These are phyloP conservation scores for Akabosia matsudoensis DNA, from an alignment of 1,140 invertebrate genomes.

Conservation along the genomic window DNA sequence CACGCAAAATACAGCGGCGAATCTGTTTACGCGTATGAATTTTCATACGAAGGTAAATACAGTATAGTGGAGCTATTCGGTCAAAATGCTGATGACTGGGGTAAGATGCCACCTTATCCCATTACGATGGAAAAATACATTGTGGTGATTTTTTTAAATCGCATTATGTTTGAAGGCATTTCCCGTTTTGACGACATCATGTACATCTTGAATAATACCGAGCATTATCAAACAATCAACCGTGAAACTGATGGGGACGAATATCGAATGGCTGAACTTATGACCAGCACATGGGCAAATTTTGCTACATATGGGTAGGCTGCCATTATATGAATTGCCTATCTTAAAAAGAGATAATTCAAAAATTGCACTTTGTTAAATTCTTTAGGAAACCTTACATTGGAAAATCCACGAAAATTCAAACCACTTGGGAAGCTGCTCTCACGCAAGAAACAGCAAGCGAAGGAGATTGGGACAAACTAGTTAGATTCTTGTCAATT, in stretches of 20 bases:
- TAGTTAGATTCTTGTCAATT: background rate
- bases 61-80: constrained; percentile 35
- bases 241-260: constrained; percentile 25
- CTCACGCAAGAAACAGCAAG: background rate
- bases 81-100: constrained; percentile 44
- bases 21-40: constrained; percentile 36
- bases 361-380: background rate
- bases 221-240: constrained; percentile 30
- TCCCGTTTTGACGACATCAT: constrained; percentile 40
- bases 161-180: constrained; percentile 29
- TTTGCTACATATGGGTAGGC: constrained; percentile 39
- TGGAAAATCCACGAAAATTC: background rate
- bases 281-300: constrained; percentile 40
- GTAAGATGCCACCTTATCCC: constrained; percentile 29
- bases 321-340: background rate
- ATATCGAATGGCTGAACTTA: constrained; percentile 27
- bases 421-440: background rate
- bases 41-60: constrained; percentile 35
- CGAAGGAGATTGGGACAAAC: background rate
- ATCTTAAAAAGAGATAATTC: background rate
- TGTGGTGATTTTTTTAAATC: no score
- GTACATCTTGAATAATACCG: constrained; percentile 38
- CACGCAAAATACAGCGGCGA: constrained; percentile 33
- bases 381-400: background rate
- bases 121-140: no score